Percentiles rank a stretch among this genome's conserved stretches.
Evolutionary conservation across 2,797 vertebrate species (phyloP).

Genomic region (Oreonectes daqikongensis): DNA sequence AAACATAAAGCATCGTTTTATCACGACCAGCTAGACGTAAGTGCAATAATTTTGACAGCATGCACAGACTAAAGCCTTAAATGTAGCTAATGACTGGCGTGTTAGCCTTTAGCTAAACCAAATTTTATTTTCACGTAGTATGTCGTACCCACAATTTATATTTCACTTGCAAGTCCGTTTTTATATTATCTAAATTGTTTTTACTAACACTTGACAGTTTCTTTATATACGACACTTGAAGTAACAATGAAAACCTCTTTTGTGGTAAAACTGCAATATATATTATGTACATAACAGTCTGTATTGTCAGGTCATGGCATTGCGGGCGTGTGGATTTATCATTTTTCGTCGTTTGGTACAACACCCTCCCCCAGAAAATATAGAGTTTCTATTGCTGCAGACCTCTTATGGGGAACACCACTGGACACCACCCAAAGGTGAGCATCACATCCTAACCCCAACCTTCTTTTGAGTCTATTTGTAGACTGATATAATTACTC

Average conservation of each 20-base stretch:
- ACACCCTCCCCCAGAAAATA: slow-evolving; percentile 62
- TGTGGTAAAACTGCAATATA: not conserved
- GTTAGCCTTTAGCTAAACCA: not conserved
- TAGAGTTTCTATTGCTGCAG: slow-evolving; percentile 93
- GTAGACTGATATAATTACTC: no score
- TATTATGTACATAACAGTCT: not conserved
- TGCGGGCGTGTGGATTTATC: slow-evolving; percentile 93
- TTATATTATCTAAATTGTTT: no score
- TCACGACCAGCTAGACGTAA: not conserved
- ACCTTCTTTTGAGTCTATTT: not conserved
- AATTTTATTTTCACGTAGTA: not conserved
- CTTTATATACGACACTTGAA: not conserved
- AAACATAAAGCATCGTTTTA: not conserved
- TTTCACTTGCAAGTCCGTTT: not conserved
- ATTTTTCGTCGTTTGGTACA: slow-evolving; percentile 83
- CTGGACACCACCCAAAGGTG: slow-evolving; percentile 99
- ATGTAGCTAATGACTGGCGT: not conserved
- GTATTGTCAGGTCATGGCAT: slow-evolving; percentile 74
- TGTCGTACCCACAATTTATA: not conserved
- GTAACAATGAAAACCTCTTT: not conserved
- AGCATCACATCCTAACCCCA: not conserved
- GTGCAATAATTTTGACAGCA: not conserved
- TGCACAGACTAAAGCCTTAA: not conserved
- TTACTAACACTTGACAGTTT: not conserved
- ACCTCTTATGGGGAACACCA: slow-evolving; percentile 92